A percentile compares a stretch with the other conserved stretches of the same genome.
These are phyloP conservation scores for Drosophila biarmipes DNA, from an alignment of 1,140 invertebrate genomes.

Conservation along the genomic window DNA sequence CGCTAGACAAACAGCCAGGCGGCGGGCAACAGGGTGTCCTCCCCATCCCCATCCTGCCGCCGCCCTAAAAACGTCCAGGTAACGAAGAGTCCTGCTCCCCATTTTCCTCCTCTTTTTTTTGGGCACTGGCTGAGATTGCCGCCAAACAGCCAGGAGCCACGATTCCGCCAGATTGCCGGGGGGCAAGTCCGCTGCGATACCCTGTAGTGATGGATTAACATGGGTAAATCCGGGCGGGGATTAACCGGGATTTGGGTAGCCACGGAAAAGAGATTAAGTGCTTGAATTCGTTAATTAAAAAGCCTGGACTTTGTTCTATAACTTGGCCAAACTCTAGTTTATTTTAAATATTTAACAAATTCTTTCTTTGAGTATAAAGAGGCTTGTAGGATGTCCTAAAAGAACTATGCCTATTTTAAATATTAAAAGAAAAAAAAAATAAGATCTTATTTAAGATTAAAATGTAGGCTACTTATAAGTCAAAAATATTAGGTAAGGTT, in stretches of 20 bases:
- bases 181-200: slow-evolving; percentile 27
- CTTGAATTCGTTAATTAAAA: slow-evolving; percentile 4
- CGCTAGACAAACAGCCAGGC: slow-evolving; percentile 49
- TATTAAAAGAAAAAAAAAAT: too few species aligned
- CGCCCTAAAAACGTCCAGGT: slow-evolving; percentile 17
- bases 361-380: background rate
- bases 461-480: too few species aligned
- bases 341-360: background rate
- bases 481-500: too few species aligned
- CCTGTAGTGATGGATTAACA: slow-evolving; percentile 12
- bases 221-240: slow-evolving; percentile 6
- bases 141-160: slow-evolving; percentile 19
- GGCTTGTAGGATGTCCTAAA: too few species aligned
- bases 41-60: background rate
- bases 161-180: slow-evolving; percentile 21
- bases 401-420: too few species aligned
- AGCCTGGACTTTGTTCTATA: background rate
- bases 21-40: slow-evolving; percentile 37
- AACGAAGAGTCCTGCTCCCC: slow-evolving; percentile 17
- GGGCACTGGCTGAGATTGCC: slow-evolving; percentile 55
- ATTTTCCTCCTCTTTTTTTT: background rate
- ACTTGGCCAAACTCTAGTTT: too few species aligned
- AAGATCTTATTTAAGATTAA: too few species aligned
- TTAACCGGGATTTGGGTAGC: slow-evolving; percentile 20
- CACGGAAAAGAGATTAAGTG: background rate